A percentile compares a stretch with the other conserved stretches of the same genome.
Evolutionary conservation across 2,888 invertebrate genomes (phyloP).

Genomic region (Gibbula magus): DNA sequence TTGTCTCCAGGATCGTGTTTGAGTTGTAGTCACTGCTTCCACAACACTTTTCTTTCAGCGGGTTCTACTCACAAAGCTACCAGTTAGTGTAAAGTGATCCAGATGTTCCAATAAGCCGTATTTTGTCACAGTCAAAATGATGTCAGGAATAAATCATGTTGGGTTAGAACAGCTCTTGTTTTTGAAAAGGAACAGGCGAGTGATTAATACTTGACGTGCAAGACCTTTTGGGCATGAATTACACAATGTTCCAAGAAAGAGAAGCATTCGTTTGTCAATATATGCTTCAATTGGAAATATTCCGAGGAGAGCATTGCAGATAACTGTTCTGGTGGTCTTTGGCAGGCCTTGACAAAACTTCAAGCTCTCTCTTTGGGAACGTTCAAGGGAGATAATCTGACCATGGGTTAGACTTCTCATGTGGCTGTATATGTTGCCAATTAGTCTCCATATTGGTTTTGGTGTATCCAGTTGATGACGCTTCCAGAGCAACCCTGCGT

Average conservation of each 20-base stretch:
- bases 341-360: not conserved
- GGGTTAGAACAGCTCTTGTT: no score
- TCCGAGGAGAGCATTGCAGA: not conserved
- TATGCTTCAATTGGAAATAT: not conserved
- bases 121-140: no score
- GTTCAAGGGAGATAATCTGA: not conserved
- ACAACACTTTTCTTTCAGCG: no score
- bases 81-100: no score
- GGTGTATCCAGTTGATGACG: not conserved
- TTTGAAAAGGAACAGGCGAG: no score
- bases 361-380: not conserved
- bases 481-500: not conserved
- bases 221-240: not conserved
- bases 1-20: no score
- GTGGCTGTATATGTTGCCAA: not conserved
- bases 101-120: no score
- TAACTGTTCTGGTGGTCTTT: not conserved
- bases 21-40: no score
- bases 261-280: not conserved
- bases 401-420: not conserved
- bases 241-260: not conserved
- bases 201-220: no score
- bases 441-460: not conserved
- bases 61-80: no score
- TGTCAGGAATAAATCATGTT: no score